phyloP scores from a whole-genome alignment of 2,113 vertebrate species.

The Perca fluviatilis region DNA sequence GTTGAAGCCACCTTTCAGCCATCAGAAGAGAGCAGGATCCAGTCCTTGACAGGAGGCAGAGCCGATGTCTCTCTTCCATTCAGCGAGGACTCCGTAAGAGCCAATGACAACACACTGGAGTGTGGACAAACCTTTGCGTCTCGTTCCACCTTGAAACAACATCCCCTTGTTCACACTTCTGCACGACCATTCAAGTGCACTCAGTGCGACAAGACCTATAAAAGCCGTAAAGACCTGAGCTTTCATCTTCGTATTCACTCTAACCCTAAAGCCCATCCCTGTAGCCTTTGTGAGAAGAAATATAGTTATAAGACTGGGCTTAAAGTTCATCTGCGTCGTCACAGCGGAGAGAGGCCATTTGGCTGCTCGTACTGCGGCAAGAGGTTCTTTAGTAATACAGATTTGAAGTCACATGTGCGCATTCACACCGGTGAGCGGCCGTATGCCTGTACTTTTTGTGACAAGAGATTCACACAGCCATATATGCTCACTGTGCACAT shows the following conservation, averaged over 20 bases:
- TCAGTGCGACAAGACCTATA: neutral
- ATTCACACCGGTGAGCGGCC: no score
- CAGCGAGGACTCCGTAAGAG: no score
- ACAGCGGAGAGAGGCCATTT: conserved; percentile 62
- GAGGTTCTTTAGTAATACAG: neutral
- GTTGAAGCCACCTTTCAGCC: no score
- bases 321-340: conserved; percentile 48
- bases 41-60: no score
- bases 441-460: neutral
- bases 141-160: no score
- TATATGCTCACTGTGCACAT: neutral
- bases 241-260: neutral
- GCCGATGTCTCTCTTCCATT: no score
- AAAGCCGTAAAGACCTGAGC: neutral
- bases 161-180: neutral
- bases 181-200: conserved; percentile 14
- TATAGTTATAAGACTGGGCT: conserved; percentile 46
- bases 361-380: conserved; percentile 40
- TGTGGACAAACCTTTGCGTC: no score
- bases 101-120: no score
- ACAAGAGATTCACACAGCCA: conserved; percentile 12
- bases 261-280: neutral
- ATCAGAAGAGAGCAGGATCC: no score
- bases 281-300: conserved; percentile 28
- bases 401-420: conserved; percentile 11